A percentile compares a stretch with the other conserved stretches of the same genome.
Evolutionary conservation across 2,797 vertebrate species (phyloP).

Genomic region (Cossypha heuglini): DNA sequence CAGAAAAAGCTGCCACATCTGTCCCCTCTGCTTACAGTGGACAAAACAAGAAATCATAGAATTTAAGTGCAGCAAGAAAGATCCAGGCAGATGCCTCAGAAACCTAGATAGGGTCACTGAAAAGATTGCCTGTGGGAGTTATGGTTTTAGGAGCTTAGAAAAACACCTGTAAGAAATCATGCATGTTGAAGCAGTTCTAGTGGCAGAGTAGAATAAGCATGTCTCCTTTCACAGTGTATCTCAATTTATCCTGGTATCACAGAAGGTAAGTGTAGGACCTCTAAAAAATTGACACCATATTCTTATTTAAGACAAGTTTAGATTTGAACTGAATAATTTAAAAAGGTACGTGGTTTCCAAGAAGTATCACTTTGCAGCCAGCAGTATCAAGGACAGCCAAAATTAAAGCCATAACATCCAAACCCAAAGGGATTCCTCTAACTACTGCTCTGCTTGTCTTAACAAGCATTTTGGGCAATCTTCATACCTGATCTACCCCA

Average conservation of each 20-base stretch:
- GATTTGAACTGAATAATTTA: neutral
- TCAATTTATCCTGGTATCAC: neutral
- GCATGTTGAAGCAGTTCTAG: neutral
- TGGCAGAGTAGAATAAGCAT: neutral
- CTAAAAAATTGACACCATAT: neutral
- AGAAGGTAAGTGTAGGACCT: neutral
- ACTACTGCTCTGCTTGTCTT: neutral
- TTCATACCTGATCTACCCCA: neutral
- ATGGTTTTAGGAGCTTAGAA: neutral
- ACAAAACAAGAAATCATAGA: neutral
- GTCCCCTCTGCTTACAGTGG: neutral
- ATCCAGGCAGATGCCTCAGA: neutral
- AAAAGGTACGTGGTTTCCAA: neutral
- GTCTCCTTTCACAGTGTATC: neutral
- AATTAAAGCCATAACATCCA: neutral
- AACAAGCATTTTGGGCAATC: neutral
- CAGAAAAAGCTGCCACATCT: neutral
- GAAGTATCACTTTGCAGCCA: neutral
- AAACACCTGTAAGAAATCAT: neutral
- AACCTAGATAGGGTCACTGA: neutral
- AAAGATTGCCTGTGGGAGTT: neutral
- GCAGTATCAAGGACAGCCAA: neutral
- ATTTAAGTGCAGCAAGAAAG: neutral
- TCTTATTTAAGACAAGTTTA: neutral
- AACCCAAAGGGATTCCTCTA: neutral